Conservation (phyloP, 1,140 invertebrate species). For the Drosophila busckii region DNA sequence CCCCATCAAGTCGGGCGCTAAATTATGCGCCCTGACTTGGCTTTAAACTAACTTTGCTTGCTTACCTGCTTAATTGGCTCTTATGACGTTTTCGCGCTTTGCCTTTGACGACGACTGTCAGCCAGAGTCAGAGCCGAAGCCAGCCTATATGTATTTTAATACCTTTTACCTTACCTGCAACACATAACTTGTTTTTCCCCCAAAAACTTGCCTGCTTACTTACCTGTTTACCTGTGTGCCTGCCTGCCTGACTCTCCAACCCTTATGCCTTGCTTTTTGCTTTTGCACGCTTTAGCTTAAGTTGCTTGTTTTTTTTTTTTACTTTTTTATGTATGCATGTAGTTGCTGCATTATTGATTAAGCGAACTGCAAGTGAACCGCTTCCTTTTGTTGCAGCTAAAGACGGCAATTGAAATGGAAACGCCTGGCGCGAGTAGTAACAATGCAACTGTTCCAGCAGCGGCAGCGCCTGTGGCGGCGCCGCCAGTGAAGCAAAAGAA, state of each 20-base stretch:
- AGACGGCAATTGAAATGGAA: conserved; percentile 49
- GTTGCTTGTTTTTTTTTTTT: conserved; percentile 24
- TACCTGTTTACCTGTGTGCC: neutral
- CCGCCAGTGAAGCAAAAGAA: conserved; percentile 66
- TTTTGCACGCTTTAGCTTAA: conserved; percentile 26
- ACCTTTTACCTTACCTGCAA: conserved; percentile 6
- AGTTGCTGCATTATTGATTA: conserved; percentile 71
- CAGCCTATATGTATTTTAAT: too few relatives aligned
- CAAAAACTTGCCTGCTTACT: conserved; percentile 35
- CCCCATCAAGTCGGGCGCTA: conserved; percentile 27
- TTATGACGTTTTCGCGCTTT: conserved; percentile 75
- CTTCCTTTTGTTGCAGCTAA: conserved; percentile 37
- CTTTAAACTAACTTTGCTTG: conserved; percentile 18
- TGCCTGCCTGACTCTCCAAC: neutral
- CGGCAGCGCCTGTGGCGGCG: conserved; percentile 3
- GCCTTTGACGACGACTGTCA: conserved; percentile 26
- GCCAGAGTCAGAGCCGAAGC: conserved; percentile 11
- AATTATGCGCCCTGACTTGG: conserved; percentile 36
- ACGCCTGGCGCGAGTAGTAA: neutral
- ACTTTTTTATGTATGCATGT: conserved; percentile 48
- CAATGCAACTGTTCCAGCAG: neutral
- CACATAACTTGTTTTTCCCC: conserved; percentile 38
- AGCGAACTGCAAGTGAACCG: conserved; percentile 7
- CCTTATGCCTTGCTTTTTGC: conserved; percentile 5
- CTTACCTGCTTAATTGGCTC: conserved; percentile 75